Percentiles rank a stretch among this genome's conserved stretches.
Conservation (phyloP, 2,113 vertebrate species). For the Aegypius monachus region DNA sequence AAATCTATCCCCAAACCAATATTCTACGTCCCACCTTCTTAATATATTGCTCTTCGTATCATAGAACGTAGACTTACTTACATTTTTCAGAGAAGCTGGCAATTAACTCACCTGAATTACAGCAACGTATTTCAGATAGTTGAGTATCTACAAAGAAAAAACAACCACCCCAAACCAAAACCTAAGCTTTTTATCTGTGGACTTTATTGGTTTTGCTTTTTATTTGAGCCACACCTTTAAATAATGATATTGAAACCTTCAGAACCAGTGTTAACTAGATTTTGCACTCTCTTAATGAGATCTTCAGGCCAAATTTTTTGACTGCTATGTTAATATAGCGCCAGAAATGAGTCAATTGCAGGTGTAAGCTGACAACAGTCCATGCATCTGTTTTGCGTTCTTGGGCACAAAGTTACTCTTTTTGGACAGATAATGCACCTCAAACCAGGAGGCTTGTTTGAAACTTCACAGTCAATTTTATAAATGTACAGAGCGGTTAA, state of each 20-base stretch:
- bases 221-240: background rate
- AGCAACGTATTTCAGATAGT: background rate
- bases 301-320: background rate
- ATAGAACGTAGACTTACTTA: background rate
- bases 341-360: background rate
- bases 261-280: background rate
- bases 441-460: background rate
- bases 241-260: background rate
- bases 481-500: background rate
- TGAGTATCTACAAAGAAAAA: background rate
- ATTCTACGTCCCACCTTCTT: background rate
- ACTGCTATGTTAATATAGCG: background rate
- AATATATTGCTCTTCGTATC: background rate
- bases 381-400: background rate
- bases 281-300: background rate
- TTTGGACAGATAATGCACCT: background rate
- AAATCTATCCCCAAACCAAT: background rate
- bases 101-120: background rate
- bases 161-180: background rate
- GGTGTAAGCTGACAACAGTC: background rate
- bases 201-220: background rate
- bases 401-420: background rate
- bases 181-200: background rate
- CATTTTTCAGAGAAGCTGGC: background rate
- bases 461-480: background rate